Evolutionary conservation across 2,888 invertebrate species (phyloP).

Genomic region (Zhuqinia jingwanae): DNA sequence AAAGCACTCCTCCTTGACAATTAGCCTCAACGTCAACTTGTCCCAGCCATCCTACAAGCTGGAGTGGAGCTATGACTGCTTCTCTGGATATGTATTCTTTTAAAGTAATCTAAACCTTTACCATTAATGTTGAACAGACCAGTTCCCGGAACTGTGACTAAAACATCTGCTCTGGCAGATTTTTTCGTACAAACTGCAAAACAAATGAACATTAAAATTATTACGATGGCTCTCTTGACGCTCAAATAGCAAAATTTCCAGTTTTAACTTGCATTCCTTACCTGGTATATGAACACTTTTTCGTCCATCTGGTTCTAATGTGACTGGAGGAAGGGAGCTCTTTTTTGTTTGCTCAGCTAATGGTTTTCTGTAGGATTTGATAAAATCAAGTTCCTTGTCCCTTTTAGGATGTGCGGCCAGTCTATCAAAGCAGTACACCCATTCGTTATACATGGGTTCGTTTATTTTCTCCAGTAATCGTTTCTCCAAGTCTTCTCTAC

Average conservation of each 20-base stretch:
- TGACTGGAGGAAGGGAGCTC: conserved; percentile 84
- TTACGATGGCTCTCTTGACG: background rate
- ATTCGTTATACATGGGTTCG: conserved; percentile 85
- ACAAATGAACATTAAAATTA: conserved; percentile 50
- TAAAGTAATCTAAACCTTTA: conserved; percentile 88
- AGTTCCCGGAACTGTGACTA: conserved; percentile 90
- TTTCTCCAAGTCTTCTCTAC: conserved; percentile 86
- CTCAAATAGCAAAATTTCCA: background rate
- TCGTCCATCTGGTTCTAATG: conserved; percentile 85
- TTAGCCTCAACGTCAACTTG: conserved; percentile 92
- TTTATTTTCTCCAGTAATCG: conserved; percentile 85
- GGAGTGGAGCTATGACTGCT: conserved; percentile 92
- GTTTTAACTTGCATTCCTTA: conserved; percentile 80
- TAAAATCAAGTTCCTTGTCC: conserved; percentile 86
- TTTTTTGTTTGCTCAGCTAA: conserved; percentile 84
- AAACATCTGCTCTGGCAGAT: conserved; percentile 88
- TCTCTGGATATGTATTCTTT: conserved; percentile 87
- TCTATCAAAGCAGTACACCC: conserved; percentile 87
- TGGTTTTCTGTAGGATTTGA: conserved; percentile 86
- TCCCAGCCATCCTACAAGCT: conserved; percentile 88
- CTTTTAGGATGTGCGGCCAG: conserved; percentile 88
- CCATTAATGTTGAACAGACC: conserved; percentile 93
- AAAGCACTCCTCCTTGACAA: conserved; percentile 84
- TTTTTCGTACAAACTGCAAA: conserved; percentile 82
- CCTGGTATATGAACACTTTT: conserved; percentile 88